phyloP scores from a whole-genome alignment of 2,113 vertebrate species.

The Ameiurus melas region DNA sequence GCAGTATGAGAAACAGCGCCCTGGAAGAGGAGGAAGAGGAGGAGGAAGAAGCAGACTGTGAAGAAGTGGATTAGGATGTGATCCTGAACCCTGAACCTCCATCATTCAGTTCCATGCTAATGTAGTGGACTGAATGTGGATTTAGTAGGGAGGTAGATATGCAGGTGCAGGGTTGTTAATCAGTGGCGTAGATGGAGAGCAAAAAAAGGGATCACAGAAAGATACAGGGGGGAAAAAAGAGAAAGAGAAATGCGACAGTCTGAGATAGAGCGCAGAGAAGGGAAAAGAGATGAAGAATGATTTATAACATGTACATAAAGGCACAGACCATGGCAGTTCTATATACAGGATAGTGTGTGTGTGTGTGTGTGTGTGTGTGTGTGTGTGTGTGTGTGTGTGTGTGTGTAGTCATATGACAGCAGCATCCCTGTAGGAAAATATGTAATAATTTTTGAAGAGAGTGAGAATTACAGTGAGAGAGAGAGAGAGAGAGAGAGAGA shows the following conservation, averaged over 20 bases:
- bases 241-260: background rate
- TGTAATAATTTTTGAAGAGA: slow-evolving; percentile 2
- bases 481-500: slow-evolving; percentile 26
- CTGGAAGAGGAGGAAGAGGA: slow-evolving; percentile 61
- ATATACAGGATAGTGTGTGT: background rate
- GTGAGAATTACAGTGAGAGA: slow-evolving; percentile 24
- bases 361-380: background rate
- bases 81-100: background rate
- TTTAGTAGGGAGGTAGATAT: slow-evolving; percentile 38
- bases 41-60: slow-evolving; percentile 31
- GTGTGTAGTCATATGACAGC: background rate
- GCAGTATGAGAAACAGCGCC: slow-evolving; percentile 58
- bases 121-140: background rate
- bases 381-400: background rate
- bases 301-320: background rate
- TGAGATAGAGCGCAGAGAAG: background rate
- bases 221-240: background rate
- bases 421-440: background rate
- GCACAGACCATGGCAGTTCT: background rate
- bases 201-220: background rate
- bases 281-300: background rate
- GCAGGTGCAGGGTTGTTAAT: background rate
- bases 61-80: slow-evolving; percentile 31
- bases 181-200: background rate
- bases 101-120: background rate